Evolutionary conservation across 2,113 vertebrate species (phyloP).

Genomic region (Mionectes macconnelli): DNA sequence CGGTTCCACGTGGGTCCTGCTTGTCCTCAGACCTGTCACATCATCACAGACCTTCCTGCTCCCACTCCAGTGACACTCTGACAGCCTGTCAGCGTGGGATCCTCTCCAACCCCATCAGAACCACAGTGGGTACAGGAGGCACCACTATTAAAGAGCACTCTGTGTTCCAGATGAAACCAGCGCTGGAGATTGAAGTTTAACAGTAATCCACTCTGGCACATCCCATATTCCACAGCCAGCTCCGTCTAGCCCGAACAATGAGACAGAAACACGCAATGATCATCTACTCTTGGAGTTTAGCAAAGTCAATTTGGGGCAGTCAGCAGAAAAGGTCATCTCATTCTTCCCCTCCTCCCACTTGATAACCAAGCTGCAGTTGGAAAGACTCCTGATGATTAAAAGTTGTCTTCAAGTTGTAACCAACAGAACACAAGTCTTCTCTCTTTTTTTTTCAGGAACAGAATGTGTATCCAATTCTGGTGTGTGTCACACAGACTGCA

Average conservation of each 20-base stretch:
- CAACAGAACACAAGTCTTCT: background rate
- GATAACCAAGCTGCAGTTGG: background rate
- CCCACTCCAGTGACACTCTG: background rate
- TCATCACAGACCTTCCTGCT: background rate
- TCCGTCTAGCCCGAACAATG: background rate
- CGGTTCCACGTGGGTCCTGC: background rate
- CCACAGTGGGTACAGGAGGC: background rate
- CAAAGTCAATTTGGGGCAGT: background rate
- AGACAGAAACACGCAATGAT: accelerated
- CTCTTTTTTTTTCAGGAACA: background rate
- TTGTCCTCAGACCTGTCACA: background rate
- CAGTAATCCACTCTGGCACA: background rate
- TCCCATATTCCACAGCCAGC: background rate
- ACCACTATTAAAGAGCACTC: background rate
- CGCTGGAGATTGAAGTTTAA: accelerated
- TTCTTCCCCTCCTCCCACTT: background rate
- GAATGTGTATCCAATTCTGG: accelerated
- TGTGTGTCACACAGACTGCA: background rate
- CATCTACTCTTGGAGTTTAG: accelerated
- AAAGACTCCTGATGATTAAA: background rate
- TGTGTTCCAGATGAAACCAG: background rate
- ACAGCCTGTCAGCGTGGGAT: background rate
- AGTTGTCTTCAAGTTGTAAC: background rate
- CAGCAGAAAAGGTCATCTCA: background rate
- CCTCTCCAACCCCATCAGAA: background rate